Conservation (phyloP, 2,113 vertebrate genomes). For the Forbesichthys agassizii region DNA sequence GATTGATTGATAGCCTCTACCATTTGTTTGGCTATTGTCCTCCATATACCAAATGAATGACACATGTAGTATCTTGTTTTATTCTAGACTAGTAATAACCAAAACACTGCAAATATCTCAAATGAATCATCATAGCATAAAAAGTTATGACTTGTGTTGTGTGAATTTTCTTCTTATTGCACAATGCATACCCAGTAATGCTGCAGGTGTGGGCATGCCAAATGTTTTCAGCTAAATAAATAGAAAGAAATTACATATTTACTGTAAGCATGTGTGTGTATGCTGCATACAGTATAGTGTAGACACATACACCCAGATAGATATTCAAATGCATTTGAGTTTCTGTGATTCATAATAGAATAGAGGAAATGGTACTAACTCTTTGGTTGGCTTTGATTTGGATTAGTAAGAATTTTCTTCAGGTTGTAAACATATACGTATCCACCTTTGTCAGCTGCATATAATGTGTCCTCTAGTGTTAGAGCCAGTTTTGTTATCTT, state of each 20-base stretch:
- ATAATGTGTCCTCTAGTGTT: constrained; percentile 40
- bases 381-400: constrained; percentile 51
- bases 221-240: constrained; percentile 51
- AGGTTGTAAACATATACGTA: constrained; percentile 61
- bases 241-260: constrained; percentile 1
- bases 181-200: constrained; percentile 71
- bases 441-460: constrained; percentile 60
- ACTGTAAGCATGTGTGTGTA: not conserved
- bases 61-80: too few species aligned
- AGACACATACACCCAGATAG: not conserved
- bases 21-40: too few species aligned
- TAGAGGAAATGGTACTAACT: constrained; percentile 5
- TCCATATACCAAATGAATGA: too few species aligned
- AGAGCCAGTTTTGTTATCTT: constrained; percentile 68
- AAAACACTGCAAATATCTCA: too few species aligned
- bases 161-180: not conserved
- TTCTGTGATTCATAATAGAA: too few species aligned
- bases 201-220: constrained; percentile 71
- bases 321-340: too few species aligned
- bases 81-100: too few species aligned
- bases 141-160: not conserved
- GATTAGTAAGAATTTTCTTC: constrained; percentile 49
- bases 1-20: too few species aligned
- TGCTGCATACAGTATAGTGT: not conserved
- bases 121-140: not conserved